phyloP scores from a whole-genome alignment of 1,140 invertebrate species.

The Himalopsyche phryganea region DNA sequence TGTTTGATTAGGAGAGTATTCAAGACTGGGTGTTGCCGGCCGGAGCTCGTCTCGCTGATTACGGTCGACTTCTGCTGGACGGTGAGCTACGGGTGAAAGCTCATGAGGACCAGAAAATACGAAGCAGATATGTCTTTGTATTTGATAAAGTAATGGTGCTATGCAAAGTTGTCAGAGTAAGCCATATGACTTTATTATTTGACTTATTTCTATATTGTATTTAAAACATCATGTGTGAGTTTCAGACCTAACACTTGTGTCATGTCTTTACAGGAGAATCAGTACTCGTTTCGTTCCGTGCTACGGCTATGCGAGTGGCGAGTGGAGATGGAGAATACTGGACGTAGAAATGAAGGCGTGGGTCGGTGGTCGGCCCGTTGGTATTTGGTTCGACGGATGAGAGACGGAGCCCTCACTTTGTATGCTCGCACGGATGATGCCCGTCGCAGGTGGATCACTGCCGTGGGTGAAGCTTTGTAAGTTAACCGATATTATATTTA shows the following conservation, averaged over 20 bases:
- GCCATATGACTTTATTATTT: no score
- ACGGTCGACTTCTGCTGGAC: constrained; percentile 86
- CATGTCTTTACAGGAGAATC: constrained; percentile 70
- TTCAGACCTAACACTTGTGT: background rate
- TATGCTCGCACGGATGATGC: constrained; percentile 85
- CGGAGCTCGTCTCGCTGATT: constrained; percentile 77
- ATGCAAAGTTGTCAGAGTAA: constrained; percentile 83
- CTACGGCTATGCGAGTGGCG: constrained; percentile 81
- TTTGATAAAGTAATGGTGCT: constrained; percentile 96
- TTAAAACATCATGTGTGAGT: background rate
- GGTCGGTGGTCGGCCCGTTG: constrained; percentile 78
- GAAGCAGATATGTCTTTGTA: constrained; percentile 89
- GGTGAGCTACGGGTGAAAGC: constrained; percentile 91
- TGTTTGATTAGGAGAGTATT: constrained; percentile 73
- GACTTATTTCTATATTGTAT: background rate
- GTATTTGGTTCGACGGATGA: constrained; percentile 77
- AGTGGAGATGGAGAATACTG: constrained; percentile 72
- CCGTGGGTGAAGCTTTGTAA: constrained; percentile 87
- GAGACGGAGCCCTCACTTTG: constrained; percentile 82
- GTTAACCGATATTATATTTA: constrained; percentile 39
- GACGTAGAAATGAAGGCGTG: constrained; percentile 62
- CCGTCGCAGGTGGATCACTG: constrained; percentile 88
- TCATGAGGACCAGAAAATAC: constrained; percentile 82
- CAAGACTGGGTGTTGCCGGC: constrained; percentile 76
- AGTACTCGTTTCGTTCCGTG: constrained; percentile 87